phyloP scores from a whole-genome alignment of 2,113 vertebrate species.

The Stigmatopora nigra region DNA sequence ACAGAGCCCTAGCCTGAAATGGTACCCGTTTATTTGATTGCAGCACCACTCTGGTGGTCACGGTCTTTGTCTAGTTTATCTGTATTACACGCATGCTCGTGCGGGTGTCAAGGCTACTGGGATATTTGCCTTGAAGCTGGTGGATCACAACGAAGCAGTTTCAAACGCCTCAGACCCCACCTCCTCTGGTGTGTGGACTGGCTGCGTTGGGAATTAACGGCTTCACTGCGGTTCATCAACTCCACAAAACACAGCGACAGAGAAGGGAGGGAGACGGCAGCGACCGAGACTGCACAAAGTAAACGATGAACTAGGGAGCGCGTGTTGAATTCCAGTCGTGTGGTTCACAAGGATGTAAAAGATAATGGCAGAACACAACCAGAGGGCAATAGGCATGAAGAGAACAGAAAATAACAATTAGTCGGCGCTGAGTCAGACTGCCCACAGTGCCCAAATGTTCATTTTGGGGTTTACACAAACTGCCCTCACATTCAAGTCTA shows the following conservation, averaged over 20 bases:
- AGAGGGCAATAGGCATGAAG: constrained; percentile 46
- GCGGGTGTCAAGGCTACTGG: constrained; percentile 37
- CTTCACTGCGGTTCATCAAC: constrained; percentile 55
- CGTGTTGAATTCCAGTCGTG: constrained; percentile 29
- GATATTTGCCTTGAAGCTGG: constrained; percentile 57
- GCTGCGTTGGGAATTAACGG: constrained; percentile 58
- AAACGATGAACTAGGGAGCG: constrained; percentile 39
- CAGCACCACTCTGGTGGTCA: constrained; percentile 17
- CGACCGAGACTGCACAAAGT: constrained; percentile 22
- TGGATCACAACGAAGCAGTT: constrained; percentile 52
- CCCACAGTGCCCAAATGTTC: constrained; percentile 55
- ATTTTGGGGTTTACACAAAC: constrained; percentile 46
- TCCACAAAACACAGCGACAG: constrained; percentile 37
- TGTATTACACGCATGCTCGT: constrained; percentile 18
- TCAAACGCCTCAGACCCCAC: constrained; percentile 45
- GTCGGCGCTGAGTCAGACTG: constrained; percentile 59
- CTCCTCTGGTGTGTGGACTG: constrained; percentile 42
- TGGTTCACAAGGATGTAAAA: constrained; percentile 21
- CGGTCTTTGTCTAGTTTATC: constrained; percentile 5
- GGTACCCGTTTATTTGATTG: constrained; percentile 44
- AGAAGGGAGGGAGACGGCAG: constrained; percentile 16
- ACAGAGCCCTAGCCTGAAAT: constrained; percentile 36
- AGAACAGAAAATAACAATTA: constrained; percentile 50
- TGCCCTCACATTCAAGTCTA: constrained; percentile 24
- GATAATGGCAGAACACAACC: constrained; percentile 36